Evolutionary conservation across 2,797 vertebrate genomes (phyloP), one percentile per base, ranked within the genome.

Genomic region (Meda fulgida): DNA sequence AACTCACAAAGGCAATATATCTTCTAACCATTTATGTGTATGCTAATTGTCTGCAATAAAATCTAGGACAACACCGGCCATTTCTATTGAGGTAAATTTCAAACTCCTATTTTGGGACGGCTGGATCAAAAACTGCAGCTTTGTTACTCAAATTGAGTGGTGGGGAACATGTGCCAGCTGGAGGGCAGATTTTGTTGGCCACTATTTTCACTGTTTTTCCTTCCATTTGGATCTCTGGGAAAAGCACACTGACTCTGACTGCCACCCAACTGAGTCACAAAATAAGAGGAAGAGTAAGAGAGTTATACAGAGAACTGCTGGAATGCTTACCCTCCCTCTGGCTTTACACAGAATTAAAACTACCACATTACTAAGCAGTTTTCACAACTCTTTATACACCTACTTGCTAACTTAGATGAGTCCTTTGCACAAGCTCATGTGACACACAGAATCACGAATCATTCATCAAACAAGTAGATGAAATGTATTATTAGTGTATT

Each of bases 161-260:
- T 46, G 43, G 66, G 8, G 13, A 55, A 72, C 66, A 63, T 53
- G 66, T 51, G 80, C 80, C 72, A 82, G 75, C 66, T 69, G 40
- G 46, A 84, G 76, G 82, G 76, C 23, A 43, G 51, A 81, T 80
- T 86, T 84, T 78, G 36, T 46, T 89, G 84, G 80, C 85, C 72
- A 69, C 72, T 48, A 46, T 71, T 29, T 66, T 31, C 65, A 43
- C 21, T 66, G 65, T 73, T 72, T 69, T 79, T 55, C 51, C 76
- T 60, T 63, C 67, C 46, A 81, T 77, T 80, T 80, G 48, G 69
- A 36, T 79, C 71, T 75, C 53, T 69, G 67, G 58, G 72, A 82
- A 38, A 58, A 34, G 76, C 78, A 51, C 31, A 55, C 81, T 69
- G 76, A 48, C 77, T 70, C n/a, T n/a, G n/a, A n/a, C n/a, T 69